A percentile compares a stretch with the other conserved stretches of the same genome.
Conservation (phyloP, 1,140 invertebrate genomes). For the Ceratina japonica region DNA sequence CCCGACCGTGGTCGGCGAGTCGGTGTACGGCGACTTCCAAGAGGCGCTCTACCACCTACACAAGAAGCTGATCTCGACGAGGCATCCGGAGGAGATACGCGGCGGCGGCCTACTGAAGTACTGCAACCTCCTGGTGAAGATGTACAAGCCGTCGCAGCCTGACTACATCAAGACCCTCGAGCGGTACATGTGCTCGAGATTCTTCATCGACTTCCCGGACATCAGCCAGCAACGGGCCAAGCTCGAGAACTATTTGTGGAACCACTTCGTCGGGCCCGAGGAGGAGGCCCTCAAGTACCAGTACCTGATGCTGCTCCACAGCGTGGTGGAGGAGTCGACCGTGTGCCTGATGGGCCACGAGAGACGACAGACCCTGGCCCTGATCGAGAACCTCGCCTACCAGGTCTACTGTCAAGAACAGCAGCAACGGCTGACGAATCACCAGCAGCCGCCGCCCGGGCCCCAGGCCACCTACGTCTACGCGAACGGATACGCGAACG, state of each 20-base stretch:
- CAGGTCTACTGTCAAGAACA: constrained; percentile 89
- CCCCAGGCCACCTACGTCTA: constrained; percentile 81
- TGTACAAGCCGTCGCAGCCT: constrained; percentile 92
- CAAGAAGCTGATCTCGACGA: constrained; percentile 96
- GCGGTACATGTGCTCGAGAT: constrained; percentile 99
- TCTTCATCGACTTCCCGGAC: constrained; percentile 99
- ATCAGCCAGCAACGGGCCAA: constrained; percentile 94
- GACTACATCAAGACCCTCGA: constrained; percentile 95
- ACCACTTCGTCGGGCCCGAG: constrained; percentile 96
- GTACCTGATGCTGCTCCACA: constrained; percentile 95
- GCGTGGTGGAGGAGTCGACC: constrained; percentile 97
- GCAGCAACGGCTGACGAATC: constrained; percentile 81
- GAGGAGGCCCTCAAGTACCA: constrained; percentile 95
- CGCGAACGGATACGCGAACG: constrained; percentile 85
- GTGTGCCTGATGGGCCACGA: constrained; percentile 99
- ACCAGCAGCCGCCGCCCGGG: constrained; percentile 79
- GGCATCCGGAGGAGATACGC: constrained; percentile 98
- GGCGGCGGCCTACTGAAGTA: constrained; percentile 99
- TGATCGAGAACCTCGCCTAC: constrained; percentile 95
- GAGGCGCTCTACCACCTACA: constrained; percentile 96
- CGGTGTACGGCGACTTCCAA: constrained; percentile 98
- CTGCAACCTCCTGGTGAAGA: constrained; percentile 96
- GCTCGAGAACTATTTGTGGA: constrained; percentile 96
- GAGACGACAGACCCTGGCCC: constrained; percentile 93
- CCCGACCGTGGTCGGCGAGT: constrained; percentile 97